Evolutionary conservation across 2,888 invertebrate species (phyloP).

Genomic region (Barypeithes pellucidus): DNA sequence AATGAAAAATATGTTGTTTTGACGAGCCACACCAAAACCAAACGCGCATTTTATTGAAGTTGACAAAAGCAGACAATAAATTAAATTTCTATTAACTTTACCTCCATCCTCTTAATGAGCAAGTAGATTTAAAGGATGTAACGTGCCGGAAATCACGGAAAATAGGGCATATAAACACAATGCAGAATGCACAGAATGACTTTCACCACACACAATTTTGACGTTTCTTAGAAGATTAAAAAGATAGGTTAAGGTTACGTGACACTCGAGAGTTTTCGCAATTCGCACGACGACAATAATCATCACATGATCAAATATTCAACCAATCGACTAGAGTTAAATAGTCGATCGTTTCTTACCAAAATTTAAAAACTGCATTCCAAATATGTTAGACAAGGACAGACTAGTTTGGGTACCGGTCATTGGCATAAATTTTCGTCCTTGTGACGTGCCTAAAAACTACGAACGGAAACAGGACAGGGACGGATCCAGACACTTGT

Average conservation of each 20-base stretch:
- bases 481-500: too few relatives aligned
- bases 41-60: constrained; percentile 38
- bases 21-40: constrained; percentile 30
- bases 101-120: constrained; percentile 19
- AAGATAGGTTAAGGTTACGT: constrained; percentile 37
- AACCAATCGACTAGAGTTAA: too few relatives aligned
- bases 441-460: constrained; percentile 5
- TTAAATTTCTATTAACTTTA: constrained; percentile 7
- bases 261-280: constrained; percentile 10
- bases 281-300: neutral
- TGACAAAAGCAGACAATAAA: neutral
- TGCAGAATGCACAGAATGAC: constrained; percentile 35
- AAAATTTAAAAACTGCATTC: too few relatives aligned
- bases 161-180: constrained; percentile 27
- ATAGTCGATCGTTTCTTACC: too few relatives aligned
- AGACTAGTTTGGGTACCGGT: constrained; percentile 6
- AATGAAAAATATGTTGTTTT: constrained; percentile 43
- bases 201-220: constrained; percentile 44
- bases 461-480: neutral
- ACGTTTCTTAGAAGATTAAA: constrained; percentile 38
- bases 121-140: neutral
- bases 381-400: constrained; percentile 9
- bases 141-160: constrained; percentile 30
- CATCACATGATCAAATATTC: too few relatives aligned
- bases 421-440: constrained; percentile 7